phyloP scores from a whole-genome alignment of 2,113 vertebrate species.

The Dissostichus mawsoni region DNA sequence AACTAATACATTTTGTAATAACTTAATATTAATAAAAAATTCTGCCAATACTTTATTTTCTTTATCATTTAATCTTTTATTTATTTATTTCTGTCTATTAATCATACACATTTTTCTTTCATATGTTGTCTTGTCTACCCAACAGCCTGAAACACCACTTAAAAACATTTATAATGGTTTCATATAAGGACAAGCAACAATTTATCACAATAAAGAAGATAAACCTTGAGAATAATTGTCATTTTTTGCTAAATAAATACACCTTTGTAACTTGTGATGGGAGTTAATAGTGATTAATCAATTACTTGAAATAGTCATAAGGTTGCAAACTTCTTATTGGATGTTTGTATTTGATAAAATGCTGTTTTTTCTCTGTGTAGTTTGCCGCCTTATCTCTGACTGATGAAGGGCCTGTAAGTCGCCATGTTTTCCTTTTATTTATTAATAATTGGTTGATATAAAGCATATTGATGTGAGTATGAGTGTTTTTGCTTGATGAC shows the following conservation, averaged over 20 bases:
- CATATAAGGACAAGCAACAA: not conserved
- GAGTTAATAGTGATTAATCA: not conserved
- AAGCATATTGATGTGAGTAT: not conserved
- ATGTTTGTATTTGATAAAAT: not conserved
- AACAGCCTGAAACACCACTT: not conserved
- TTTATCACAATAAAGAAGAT: not conserved
- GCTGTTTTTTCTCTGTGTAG: slow-evolving; percentile 41
- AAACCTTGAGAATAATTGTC: not conserved
- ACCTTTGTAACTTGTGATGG: not conserved
- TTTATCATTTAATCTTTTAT: not conserved
- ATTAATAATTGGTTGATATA: too few species aligned
- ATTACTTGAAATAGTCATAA: not conserved
- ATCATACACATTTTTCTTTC: too few species aligned
- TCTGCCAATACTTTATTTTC: not conserved
- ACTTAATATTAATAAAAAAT: not conserved
- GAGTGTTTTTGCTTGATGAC: not conserved
- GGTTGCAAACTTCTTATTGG: not conserved
- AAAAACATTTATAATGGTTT: too few species aligned
- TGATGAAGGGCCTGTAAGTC: slow-evolving; percentile 43
- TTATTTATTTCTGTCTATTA: not conserved
- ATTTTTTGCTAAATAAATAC: too few species aligned
- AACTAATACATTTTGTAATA: not conserved
- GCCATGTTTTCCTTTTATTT: not conserved
- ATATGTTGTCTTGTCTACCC: not conserved
- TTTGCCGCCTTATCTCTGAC: not conserved